These are phyloP conservation scores for Drosophila kambysellisi DNA, from an alignment of 2,888 invertebrate species.

Conservation along the genomic window DNA sequence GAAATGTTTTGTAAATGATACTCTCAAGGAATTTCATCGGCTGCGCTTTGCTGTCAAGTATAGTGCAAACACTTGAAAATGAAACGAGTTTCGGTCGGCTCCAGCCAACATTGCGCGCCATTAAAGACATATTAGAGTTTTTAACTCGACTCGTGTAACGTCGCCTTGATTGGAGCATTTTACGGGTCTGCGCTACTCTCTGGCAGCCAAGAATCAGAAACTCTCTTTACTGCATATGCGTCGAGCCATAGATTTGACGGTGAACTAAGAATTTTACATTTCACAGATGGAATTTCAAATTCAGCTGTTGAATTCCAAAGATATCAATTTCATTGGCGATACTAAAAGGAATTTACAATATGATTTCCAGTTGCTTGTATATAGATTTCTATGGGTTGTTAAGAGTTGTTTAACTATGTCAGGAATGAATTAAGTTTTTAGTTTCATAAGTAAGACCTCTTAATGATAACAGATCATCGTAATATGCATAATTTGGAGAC, in stretches of 20 bases:
- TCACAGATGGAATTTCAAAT: background rate
- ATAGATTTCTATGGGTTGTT: background rate
- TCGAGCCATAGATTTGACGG: conserved; percentile 31
- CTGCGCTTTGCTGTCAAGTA: conserved; percentile 68
- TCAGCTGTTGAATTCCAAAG: conserved; percentile 8
- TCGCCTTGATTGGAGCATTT: conserved; percentile 57
- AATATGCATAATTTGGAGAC: background rate
- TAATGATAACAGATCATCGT: background rate
- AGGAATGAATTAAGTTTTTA: background rate
- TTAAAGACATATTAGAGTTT: conserved; percentile 40
- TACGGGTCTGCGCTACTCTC: conserved; percentile 37
- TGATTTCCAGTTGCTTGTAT: background rate
- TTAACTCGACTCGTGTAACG: conserved; percentile 38
- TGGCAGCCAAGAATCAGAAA: conserved; percentile 32
- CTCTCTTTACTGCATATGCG: conserved; percentile 7
- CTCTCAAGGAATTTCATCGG: conserved; percentile 64
- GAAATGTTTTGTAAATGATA: conserved; percentile 78
- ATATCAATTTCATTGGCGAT: conserved; percentile 3
- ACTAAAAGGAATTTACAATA: background rate
- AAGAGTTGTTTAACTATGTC: background rate
- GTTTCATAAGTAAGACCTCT: background rate
- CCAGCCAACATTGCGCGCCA: conserved; percentile 12
- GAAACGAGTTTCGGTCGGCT: conserved; percentile 48
- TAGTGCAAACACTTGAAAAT: conserved; percentile 69
- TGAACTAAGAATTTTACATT: conserved; percentile 22